These are phyloP conservation scores for Aptenodytes patagonicus DNA, from an alignment of 2,113 vertebrate species.

Conservation along the genomic window DNA sequence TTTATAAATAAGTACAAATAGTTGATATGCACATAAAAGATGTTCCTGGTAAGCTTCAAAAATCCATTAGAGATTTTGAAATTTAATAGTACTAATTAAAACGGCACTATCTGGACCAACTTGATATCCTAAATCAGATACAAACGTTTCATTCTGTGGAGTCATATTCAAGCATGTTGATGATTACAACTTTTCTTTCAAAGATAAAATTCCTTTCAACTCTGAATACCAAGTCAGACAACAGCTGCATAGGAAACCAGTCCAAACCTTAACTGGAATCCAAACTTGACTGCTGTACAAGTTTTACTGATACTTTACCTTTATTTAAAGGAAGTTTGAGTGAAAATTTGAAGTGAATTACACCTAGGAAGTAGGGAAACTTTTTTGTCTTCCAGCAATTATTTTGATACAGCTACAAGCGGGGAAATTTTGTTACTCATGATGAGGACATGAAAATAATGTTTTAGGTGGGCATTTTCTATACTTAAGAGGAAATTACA, in stretches of 20 bases:
- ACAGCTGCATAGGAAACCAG: background rate
- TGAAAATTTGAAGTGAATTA: background rate
- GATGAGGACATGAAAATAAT: background rate
- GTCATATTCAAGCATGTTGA: background rate
- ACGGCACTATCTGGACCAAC: background rate
- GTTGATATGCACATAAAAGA: background rate
- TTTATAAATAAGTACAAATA: background rate
- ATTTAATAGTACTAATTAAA: constrained; percentile 55
- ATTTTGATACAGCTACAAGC: background rate
- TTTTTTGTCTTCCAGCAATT: background rate
- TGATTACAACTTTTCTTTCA: background rate
- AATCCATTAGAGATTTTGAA: constrained; percentile 72
- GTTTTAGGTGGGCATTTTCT: background rate
- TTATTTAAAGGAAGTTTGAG: background rate
- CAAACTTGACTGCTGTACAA: background rate
- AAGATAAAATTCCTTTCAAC: background rate
- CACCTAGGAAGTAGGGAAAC: background rate
- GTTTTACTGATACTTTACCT: background rate
- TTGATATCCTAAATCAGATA: background rate
- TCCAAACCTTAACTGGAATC: background rate
- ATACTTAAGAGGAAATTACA: background rate
- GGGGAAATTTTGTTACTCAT: background rate
- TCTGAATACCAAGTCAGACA: background rate
- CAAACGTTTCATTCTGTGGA: background rate
- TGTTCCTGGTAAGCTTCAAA: background rate